Base-by-base conservation (phyloP, 2,113 vertebrate species). In the Lethenteron camtschaticum region DNA sequence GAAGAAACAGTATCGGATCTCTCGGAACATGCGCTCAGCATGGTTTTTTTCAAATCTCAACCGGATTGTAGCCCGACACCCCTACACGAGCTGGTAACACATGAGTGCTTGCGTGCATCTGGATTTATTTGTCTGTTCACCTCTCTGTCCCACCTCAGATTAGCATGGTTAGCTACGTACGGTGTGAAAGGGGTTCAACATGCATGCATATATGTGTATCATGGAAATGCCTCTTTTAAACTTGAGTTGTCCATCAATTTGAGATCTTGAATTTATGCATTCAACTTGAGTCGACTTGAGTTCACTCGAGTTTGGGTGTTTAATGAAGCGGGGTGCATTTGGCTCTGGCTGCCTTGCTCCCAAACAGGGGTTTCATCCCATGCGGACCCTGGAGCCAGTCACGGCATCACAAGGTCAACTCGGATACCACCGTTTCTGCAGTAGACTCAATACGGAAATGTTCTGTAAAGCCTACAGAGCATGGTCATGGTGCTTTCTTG, bases 1-100 rank as follows among this genome's bases (percentile, higher is more conserved):
- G 92, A 96, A 88, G 76, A 88, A 95, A 69, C 87, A 91, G 74
- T 90, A 91, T 71, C 83, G 92, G 16, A 95, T 99, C 77, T 99
- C 94, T 63, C 83, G 92, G 73, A 96, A 96, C 73, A 90, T 96
- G 72, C 86, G 94, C 58, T 81, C 96, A 11, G 90, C 89, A 9
- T 99, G 94, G 94, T 95, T 96, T 71, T 87, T 99, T 58, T 83
- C 79, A 71, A 86, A 84, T 56, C 84, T 99, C 11, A 87, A 95
- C 72, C 90, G 95, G 73, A 80, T 84, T 73, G 83, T 96, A 74
- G 81, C 85, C 74, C 87, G 0, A 81, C 84, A 2, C 84, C 85
- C 0, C 80, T 81, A 72, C 80, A 82, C 1, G 83, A 89, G 76
- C 78, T 96, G 85, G 94, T 96, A 74, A 81, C 63, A 16, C 10